These are phyloP conservation scores for Styela plicata DNA, from an alignment of 23 tunicate genomes.

Conservation along the genomic window DNA sequence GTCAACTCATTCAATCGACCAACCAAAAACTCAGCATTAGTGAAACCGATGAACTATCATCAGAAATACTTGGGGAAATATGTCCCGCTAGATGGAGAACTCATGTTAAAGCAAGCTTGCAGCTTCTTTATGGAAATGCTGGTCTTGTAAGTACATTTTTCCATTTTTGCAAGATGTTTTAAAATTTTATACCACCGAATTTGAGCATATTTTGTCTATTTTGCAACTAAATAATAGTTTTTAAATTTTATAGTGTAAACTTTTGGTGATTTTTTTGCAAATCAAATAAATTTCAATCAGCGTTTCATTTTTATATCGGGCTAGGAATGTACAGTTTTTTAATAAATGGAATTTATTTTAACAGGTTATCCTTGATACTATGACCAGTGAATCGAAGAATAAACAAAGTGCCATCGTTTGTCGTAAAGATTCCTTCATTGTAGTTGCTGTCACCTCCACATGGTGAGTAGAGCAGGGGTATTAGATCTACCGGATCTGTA, in stretches of 20 bases:
- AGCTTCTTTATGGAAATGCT: conserved; percentile 47
- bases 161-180: too few relatives aligned
- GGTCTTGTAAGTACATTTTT: conserved; percentile 52
- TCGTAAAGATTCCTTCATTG: conserved; percentile 32
- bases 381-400: conserved; percentile 31
- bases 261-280: too few relatives aligned
- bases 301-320: too few relatives aligned
- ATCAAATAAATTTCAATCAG: too few relatives aligned
- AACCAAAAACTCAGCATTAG: conserved; percentile 31
- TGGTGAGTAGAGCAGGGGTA: too few relatives aligned
- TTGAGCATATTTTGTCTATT: too few relatives aligned
- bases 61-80: conserved; percentile 50
- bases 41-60: conserved; percentile 35
- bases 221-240: too few relatives aligned
- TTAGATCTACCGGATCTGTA: too few relatives aligned
- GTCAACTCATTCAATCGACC: conserved; percentile 39
- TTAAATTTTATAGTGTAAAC: too few relatives aligned
- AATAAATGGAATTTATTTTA: background rate
- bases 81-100: conserved; percentile 65
- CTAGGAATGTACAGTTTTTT: too few relatives aligned
- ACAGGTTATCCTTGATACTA: conserved; percentile 53
- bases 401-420: conserved; percentile 18
- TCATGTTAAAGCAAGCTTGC: conserved; percentile 52
- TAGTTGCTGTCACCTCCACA: conserved; percentile 41
- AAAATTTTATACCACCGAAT: too few relatives aligned